These are phyloP conservation scores for Copsychus sechellarum DNA, from an alignment of 2,113 vertebrate genomes.

Conservation along the genomic window DNA sequence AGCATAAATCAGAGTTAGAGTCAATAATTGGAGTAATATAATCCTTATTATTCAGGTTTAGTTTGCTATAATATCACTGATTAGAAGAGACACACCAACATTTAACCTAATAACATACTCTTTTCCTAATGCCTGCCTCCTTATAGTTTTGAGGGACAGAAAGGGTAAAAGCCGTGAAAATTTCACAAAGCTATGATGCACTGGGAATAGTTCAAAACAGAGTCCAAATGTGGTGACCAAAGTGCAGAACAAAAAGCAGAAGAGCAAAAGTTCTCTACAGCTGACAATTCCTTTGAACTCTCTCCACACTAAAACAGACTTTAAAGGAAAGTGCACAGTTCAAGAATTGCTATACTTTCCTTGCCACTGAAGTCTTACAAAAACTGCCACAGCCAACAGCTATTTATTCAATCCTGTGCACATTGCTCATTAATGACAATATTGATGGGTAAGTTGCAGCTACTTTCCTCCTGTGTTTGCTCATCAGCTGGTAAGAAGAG, in stretches of 20 bases:
- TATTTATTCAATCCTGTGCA: background rate
- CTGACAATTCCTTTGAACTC: background rate
- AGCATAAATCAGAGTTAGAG: background rate
- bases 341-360: background rate
- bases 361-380: background rate
- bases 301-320: background rate
- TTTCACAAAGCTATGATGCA: background rate
- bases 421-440: background rate
- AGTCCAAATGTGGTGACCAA: background rate
- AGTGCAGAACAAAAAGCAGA: background rate
- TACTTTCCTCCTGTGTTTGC: background rate
- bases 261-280: background rate
- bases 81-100: background rate
- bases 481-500: background rate
- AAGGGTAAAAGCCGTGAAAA: background rate
- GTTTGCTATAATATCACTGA: background rate
- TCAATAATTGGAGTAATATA: background rate
- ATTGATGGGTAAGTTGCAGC: background rate
- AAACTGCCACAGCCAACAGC: background rate
- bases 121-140: background rate
- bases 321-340: background rate
- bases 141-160: background rate
- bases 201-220: background rate
- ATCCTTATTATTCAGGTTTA: background rate
- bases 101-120: background rate